Evolutionary conservation across 2,797 vertebrate species (phyloP).

Genomic region (Rachycentron canadum): DNA sequence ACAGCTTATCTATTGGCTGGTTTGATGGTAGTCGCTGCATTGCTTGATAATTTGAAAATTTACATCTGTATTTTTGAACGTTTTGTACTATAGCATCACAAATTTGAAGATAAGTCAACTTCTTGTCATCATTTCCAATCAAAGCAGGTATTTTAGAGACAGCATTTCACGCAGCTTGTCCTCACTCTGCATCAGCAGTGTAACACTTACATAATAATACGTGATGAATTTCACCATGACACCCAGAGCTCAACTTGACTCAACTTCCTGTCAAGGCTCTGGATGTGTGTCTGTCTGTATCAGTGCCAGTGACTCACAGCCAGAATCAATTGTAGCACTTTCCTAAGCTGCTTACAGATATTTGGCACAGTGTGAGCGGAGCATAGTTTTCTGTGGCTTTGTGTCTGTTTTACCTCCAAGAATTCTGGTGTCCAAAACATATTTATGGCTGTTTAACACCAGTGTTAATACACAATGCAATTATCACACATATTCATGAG

Average conservation of each 20-base stretch:
- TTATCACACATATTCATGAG: constrained; percentile 12
- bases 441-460: constrained; percentile 18
- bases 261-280: constrained; percentile 41
- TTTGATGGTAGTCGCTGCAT: constrained; percentile 25
- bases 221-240: neutral
- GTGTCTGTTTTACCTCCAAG: constrained; percentile 37
- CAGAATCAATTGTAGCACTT: constrained; percentile 60
- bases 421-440: constrained; percentile 35
- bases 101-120: neutral
- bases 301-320: constrained; percentile 52
- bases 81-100: neutral
- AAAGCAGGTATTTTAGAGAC: neutral
- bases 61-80: neutral
- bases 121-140: neutral
- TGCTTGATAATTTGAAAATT: constrained; percentile 9
- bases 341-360: constrained; percentile 56
- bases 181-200: neutral
- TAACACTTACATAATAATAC: constrained; percentile 3
- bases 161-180: neutral
- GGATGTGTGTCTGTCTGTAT: constrained; percentile 43
- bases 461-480: constrained; percentile 17
- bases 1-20: constrained; percentile 13
- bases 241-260: constrained; percentile 12
- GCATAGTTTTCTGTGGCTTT: constrained; percentile 34
- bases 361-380: constrained; percentile 47